Conservation (phyloP, 2,888 invertebrate species). For the Agrochola lota region DNA sequence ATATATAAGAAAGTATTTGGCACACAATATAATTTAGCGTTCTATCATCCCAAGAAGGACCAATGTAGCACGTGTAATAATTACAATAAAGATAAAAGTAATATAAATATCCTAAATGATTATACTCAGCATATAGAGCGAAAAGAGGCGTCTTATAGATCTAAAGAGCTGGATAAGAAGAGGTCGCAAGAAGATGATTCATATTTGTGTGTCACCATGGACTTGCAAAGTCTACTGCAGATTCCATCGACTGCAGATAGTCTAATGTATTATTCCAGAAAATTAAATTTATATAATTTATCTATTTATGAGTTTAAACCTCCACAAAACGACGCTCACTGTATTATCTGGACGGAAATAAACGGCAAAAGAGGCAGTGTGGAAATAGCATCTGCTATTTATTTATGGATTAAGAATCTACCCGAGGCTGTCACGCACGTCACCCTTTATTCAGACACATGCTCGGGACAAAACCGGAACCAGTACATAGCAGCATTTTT, state of each 20-base stretch:
- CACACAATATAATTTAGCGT: conserved; percentile 41
- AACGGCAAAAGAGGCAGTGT: conserved; percentile 40
- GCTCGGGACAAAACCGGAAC: conserved; percentile 37
- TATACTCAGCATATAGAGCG: conserved; percentile 23
- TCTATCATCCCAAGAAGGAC: conserved; percentile 34
- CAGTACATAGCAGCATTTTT: conserved; percentile 40
- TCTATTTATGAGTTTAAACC: conserved; percentile 35
- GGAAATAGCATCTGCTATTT: conserved; percentile 34
- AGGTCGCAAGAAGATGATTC: conserved; percentile 14
- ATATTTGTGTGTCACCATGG: conserved; percentile 32
- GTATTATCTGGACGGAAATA: conserved; percentile 41
- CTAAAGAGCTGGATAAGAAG: conserved; percentile 28
- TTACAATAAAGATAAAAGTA: conserved; percentile 25
- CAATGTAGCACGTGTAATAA: conserved; percentile 25
- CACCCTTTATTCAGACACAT: conserved; percentile 35
- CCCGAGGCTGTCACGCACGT: conserved; percentile 29
- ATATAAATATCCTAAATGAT: conserved; percentile 19
- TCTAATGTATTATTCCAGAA: conserved; percentile 29
- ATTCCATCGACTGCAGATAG: conserved; percentile 30
- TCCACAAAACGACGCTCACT: conserved; percentile 31
- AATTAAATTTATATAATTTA: conserved; percentile 34
- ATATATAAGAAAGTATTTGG: too few species aligned
- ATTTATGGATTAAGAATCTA: conserved; percentile 26
- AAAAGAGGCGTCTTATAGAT: conserved; percentile 31
- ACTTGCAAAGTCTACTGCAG: conserved; percentile 27